These are phyloP conservation scores for Chaetodon trifasciatus DNA, from an alignment of 2,797 vertebrate species.

Conservation along the genomic window DNA sequence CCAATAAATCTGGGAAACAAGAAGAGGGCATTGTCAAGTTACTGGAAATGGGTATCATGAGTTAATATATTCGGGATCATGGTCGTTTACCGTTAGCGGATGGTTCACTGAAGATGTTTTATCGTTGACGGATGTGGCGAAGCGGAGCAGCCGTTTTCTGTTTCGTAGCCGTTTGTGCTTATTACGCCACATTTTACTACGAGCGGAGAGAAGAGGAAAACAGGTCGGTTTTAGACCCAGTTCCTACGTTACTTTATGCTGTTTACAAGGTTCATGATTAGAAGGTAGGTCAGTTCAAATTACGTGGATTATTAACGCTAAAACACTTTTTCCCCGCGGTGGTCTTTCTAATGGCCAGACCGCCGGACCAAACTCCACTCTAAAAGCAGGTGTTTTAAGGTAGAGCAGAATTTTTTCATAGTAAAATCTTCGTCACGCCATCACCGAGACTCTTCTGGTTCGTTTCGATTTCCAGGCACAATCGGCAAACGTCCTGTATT, in stretches of 20 bases:
- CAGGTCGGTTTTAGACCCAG: background rate
- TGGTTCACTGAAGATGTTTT: background rate
- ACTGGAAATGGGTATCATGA: background rate
- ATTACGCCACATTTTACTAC: background rate
- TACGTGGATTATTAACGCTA: too few relatives aligned
- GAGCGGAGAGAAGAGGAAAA: background rate
- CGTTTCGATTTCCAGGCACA: rapidly evolving
- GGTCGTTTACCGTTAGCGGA: too few relatives aligned
- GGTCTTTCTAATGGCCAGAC: background rate
- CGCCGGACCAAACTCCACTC: background rate
- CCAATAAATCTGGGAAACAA: background rate
- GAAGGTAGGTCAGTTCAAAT: constrained; percentile 34
- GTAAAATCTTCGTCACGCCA: background rate
- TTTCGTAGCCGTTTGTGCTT: background rate
- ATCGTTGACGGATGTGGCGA: background rate
- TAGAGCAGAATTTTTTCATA: background rate
- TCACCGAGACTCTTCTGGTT: background rate
- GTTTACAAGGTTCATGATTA: constrained; percentile 12
- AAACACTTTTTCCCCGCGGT: too few relatives aligned
- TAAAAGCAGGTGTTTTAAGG: background rate
- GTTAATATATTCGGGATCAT: background rate
- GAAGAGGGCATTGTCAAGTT: background rate
- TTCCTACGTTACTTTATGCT: constrained; percentile 36
- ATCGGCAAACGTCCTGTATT: background rate
- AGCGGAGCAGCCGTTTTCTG: rapidly evolving